Evolutionary conservation across 2,888 invertebrate species (phyloP), one percentile per base, ranked within the genome.

Genomic region (Psylliodes chrysocephalus): DNA sequence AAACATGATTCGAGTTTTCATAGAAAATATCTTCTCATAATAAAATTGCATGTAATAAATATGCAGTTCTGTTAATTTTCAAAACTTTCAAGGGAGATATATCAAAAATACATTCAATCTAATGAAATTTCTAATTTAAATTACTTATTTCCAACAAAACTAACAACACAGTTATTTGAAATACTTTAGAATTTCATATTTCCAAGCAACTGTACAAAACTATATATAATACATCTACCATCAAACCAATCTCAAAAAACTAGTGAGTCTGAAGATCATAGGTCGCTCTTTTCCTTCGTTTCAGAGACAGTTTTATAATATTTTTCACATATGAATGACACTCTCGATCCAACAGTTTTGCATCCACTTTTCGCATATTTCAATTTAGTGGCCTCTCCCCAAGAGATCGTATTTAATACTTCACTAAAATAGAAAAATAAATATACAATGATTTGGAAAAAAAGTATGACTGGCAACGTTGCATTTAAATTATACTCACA

Each of bases 361-460:
- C 98, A 98, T 1, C 98, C 98, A 56, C 91, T 89, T 68, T 87
- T 90, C 1, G 95, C 91, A 81, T 91, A 97, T 56, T 94, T 84
- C 73, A 89, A 86, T n/a, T 87, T 84, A 61, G 91, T 89, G 55
- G 84, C 82, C 0, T 93, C 92, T 25, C 91, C 91, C 80, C 90
- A 94, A 14, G 87, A 86, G 55, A 94, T 83, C 63, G 88, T 85
- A 62, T 88, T 85, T 66, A 91, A 81, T 6, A 90, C 88, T 74
- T 88, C 86, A 44, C 89, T 88, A 78, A 64, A 72, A 70, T 60
- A 40, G 10, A 1, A 15, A 28, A 25, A 51, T 12, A 42, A 19
- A 46, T 38, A n/a, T 15, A 49, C 8, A 12, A 47, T 47, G n/a
- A n/a, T n/a, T n/a, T n/a, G n/a, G n/a, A n/a, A n/a, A n/a, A n/a